Base-by-base conservation (phyloP, 2,113 vertebrate species). In the Nicator chloris region DNA sequence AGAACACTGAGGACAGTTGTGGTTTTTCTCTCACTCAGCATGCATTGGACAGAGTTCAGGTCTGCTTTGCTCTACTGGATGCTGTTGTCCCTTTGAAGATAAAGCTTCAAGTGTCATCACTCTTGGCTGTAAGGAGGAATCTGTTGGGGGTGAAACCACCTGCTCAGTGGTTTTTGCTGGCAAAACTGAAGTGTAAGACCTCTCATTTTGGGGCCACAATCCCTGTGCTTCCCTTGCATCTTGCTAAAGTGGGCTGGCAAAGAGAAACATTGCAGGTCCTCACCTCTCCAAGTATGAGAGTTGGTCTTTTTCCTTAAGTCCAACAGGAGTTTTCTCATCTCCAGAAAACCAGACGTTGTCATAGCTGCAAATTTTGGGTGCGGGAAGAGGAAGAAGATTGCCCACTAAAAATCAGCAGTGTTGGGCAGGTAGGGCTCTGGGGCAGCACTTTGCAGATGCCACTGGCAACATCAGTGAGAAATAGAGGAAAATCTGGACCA, bases 281-380 rank as follows among this genome's bases (percentile, higher is more conserved):
- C 9, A 4, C 18, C 30, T 42, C 44, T 24, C 54, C 30, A n/a
- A 8, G 15, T 0, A 1, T 2, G 5, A 79, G 57, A 70, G 2
- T 4, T 42, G 11, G 4, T 26, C 23, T 88, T 18, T 64, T 54
- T 23, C 39, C 20, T 68, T 9, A 65, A 24, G 40, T 14, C 33
- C 31, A 56, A 6, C 15, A 33, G 28, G 66, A 82, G 11, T 47
- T 81, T 86, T 40, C 27, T 51, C 8, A 57, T 15, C 30, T 39
- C 18, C 40, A 39, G 71, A 76, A 76, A 42, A 21, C 15, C 33
- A 80, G 27, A 27, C 82, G 57, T 51, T 60, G 16, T 42, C 24
- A 47, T 3, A 28, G 50, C 7, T 86, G 60, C 22, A 70, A 17
- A 37, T 73, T 83, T 80, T 49, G 49, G 9, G 12, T 47, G 2